Base-by-base conservation (phyloP, 23 tunicate genomes). In the Corella eumyota region DNA sequence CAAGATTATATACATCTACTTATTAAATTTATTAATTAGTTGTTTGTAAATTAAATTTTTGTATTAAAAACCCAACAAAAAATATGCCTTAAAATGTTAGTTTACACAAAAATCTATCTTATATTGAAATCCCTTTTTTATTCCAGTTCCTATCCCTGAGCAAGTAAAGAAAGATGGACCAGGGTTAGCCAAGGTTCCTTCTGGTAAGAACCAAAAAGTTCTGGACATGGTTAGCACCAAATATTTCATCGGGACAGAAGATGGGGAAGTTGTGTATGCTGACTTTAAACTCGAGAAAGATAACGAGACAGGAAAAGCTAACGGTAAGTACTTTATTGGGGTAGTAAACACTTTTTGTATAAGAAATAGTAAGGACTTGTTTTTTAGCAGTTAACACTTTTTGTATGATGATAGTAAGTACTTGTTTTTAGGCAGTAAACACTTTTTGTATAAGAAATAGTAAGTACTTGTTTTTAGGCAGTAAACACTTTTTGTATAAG, bases 191-290 rank as follows among this genome's bases (percentile, higher is more conserved):
- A 61, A 64, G 52, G 68, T 54, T 24, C 48, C 75, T 28, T 78
- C 90, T 19, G 73, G 78, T 24, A 80, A 80, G 45, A 71, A 81
- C 45, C 75, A 60, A 34, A 65, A 72, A 49, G 72, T 75, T 25
- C 56, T 81, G 7, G 75, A 73, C 3, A 34, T 40, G 33, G 50
- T 75, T 13, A 55, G 62, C 32, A 55, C 72, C 17, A 61, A 66
- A 22, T 88, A 69, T 54, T 92, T 92, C 54, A 38, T 76, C 45
- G 98, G 93, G 13, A 82, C 98, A 0, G 92, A 92, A 47, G 98
- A 92, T 58, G 98, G 98, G 2, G 93, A 92, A 52, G 69, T 92
- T 6, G 79, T 74, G 19, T 83, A 65, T 48, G 62, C 75, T 0
- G 74, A 80, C 20, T 71, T 82, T 50, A 92, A 92, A 76, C 62